phyloP scores from a whole-genome alignment of 2,888 invertebrate species.

The Gymnosoma rotundatum region DNA sequence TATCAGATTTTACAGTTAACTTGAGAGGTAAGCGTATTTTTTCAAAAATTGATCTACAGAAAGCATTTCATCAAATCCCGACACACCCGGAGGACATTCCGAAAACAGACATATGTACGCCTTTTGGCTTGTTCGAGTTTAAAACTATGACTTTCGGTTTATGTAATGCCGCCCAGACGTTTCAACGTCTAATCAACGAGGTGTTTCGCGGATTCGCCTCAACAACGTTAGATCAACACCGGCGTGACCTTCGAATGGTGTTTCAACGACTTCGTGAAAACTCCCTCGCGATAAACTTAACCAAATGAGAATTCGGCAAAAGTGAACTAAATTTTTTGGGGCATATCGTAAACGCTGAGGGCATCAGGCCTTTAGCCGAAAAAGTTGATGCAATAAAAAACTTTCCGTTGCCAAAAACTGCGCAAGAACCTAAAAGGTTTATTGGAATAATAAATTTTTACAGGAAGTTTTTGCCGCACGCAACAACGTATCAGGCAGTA shows the following conservation, averaged over 20 bases:
- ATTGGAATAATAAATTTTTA: slow-evolving; percentile 18
- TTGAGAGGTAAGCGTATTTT: slow-evolving; percentile 7
- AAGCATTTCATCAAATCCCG: not conserved
- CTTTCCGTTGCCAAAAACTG: not conserved
- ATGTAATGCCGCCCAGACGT: slow-evolving; percentile 31
- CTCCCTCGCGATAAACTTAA: slow-evolving; percentile 32
- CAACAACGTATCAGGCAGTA: not conserved
- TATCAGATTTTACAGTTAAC: slow-evolving; percentile 20
- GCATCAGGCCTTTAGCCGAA: slow-evolving; percentile 57
- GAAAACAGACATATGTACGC: slow-evolving; percentile 16
- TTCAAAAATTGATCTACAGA: too few relatives aligned
- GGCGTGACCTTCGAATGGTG: not conserved
- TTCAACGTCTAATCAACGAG: slow-evolving; percentile 14
- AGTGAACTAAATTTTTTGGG: slow-evolving; percentile 40
- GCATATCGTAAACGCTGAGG: slow-evolving; percentile 61
- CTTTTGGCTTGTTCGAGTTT: slow-evolving; percentile 30
- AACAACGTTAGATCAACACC: slow-evolving; percentile 18
- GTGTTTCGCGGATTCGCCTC: slow-evolving; percentile 8
- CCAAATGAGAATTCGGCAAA: slow-evolving; percentile 57
- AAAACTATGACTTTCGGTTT: slow-evolving; percentile 23
- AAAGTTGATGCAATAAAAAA: not conserved
- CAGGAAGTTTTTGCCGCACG: slow-evolving; percentile 54
- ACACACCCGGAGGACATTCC: not conserved
- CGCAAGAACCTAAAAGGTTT: slow-evolving; percentile 21
- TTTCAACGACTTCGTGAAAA: slow-evolving; percentile 29